Base-by-base conservation (phyloP, 1,140 invertebrate genomes). In the Drepana arcuata region DNA sequence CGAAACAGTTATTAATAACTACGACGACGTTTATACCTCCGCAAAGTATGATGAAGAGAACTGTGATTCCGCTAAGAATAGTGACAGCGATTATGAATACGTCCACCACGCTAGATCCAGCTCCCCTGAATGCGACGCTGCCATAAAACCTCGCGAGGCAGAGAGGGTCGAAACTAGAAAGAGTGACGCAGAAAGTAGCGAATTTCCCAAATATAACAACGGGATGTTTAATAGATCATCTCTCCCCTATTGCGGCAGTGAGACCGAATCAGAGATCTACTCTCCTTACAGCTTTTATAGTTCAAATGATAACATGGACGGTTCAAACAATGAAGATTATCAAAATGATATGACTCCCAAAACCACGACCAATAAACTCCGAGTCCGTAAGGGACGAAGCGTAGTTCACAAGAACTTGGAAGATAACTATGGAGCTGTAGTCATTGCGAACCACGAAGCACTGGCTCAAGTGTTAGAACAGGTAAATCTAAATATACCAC, bases 381-480 rank as follows among this genome's bases (percentile, higher is more conserved):
- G 91, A 45, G 90, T 92, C 34, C 86, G 91, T 51, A 91, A 93
- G 68, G 90, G 89, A 34, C 86, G 91, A 39, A 92, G 90, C 64
- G 89, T 93, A 38, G 90, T 93, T 29, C 92, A 93, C 68, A 91
- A 89, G 57, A 94, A 89, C 67, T 83, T 95, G 16, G 93, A 95
- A 66, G 93, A 94, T 57, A 94, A 94, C 79, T 95, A 95, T 61
- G 92, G 92, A 1, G 93, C 93, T 24, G 92, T 95, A 1, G 89
- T 94, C 23, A 90, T 93, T n/a, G 93, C 93, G 18, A 95, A 95
- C 84, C 92, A 94, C 61, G 92, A 94, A 79, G 92, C 93, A 2
- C 84, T 95, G 0, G 90, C 92, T 16, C 92, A 94, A 80, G 88
- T 95, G 56, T 82, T 94, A 28, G 91, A 93, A 68, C 92, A 93